These are phyloP conservation scores for Aplodontia rufa DNA, from an alignment of 2,113 vertebrate species.

Conservation along the genomic window DNA sequence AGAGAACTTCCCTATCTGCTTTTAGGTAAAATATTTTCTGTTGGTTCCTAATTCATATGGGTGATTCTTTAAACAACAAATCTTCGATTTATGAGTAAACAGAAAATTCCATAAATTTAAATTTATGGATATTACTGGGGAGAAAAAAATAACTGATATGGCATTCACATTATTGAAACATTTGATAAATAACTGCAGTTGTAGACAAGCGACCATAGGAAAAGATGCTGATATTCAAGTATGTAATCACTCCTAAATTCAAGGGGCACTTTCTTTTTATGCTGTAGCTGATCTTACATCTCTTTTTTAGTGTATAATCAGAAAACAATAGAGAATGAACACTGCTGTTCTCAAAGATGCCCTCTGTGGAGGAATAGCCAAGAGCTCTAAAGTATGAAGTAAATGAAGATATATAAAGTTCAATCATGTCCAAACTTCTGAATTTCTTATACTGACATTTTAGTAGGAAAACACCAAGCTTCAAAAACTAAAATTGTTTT, in stretches of 20 bases:
- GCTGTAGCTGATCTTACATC: background rate
- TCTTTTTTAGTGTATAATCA: background rate
- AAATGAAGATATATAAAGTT: no score
- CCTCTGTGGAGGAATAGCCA: background rate
- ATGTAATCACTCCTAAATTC: background rate
- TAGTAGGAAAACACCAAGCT: background rate
- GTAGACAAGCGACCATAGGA: background rate
- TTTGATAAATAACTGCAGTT: background rate
- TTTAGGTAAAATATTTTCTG: background rate
- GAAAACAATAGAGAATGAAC: background rate
- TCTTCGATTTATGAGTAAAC: background rate
- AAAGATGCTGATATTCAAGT: background rate
- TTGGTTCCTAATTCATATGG: background rate
- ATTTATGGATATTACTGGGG: background rate
- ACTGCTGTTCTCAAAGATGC: background rate
- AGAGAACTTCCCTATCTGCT: background rate
- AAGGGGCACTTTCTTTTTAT: background rate
- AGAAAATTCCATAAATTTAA: background rate
- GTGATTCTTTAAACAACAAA: background rate
- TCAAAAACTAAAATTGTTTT: slow-evolving; percentile 5
- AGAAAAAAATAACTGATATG: background rate
- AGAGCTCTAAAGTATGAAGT: background rate
- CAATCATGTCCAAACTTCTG: background rate
- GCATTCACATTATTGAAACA: background rate
- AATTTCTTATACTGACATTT: background rate